Evolutionary conservation across 2,888 invertebrate genomes (phyloP).

Genomic region (Parochlus steinenii): DNA sequence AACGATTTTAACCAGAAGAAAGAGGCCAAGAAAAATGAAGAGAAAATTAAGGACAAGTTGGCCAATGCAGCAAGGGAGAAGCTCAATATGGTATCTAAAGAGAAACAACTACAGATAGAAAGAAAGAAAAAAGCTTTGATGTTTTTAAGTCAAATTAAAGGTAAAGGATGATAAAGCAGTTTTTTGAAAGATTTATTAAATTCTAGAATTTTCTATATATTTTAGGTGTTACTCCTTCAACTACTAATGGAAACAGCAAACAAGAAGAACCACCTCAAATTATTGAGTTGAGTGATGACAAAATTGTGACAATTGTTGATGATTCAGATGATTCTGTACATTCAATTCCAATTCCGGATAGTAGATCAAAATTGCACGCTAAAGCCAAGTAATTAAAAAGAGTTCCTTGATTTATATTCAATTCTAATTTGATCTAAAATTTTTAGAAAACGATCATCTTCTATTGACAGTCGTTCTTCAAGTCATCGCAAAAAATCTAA

Average conservation of each 20-base stretch:
- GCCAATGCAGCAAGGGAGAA: slow-evolving; percentile 39
- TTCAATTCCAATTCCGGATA: slow-evolving; percentile 2
- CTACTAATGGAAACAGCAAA: neutral
- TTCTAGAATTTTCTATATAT: neutral
- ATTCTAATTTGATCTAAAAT: too few species aligned
- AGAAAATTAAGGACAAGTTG: slow-evolving; percentile 40
- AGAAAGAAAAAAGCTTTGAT: slow-evolving; percentile 66
- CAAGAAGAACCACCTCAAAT: too few species aligned
- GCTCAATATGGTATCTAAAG: slow-evolving; percentile 36
- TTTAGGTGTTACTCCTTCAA: too few species aligned
- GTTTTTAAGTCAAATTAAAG: slow-evolving; percentile 43
- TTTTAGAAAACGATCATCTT: too few species aligned
- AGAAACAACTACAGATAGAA: slow-evolving; percentile 47
- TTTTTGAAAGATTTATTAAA: neutral
- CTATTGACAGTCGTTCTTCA: too few species aligned
- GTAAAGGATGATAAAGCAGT: slow-evolving; percentile 16
- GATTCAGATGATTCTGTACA: slow-evolving; percentile 10
- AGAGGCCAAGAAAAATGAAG: slow-evolving; percentile 31
- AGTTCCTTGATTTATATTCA: too few species aligned
- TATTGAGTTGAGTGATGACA: slow-evolving; percentile 6
- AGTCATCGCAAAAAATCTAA: too few species aligned
- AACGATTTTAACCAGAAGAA: slow-evolving; percentile 19
- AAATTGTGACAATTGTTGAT: slow-evolving; percentile 9
- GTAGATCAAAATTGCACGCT: too few species aligned
- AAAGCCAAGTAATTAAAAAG: too few species aligned